Conservation (phyloP, 2,113 vertebrate species). For the Pelvicachromis taeniatus region DNA sequence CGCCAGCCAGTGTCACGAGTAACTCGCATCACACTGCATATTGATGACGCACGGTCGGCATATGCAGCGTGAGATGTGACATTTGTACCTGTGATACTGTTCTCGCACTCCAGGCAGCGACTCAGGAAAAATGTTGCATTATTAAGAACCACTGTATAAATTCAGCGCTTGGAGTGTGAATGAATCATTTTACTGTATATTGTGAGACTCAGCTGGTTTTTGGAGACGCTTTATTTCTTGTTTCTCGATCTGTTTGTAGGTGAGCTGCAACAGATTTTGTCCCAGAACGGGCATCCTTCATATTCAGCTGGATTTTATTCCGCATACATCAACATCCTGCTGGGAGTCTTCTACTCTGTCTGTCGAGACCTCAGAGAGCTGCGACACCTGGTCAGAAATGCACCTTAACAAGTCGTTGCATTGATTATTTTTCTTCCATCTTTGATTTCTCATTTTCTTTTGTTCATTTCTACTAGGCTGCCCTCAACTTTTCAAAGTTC, state of each 20-base stretch:
- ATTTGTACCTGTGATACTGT: slow-evolving; percentile 48
- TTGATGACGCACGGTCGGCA: background rate
- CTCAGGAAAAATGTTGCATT: background rate
- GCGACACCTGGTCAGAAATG: slow-evolving; percentile 83
- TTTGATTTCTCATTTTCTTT: background rate
- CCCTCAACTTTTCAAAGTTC: slow-evolving; percentile 92
- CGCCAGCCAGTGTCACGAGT: background rate
- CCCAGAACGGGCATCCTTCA: slow-evolving; percentile 80
- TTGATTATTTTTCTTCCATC: background rate
- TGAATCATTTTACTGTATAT: background rate
- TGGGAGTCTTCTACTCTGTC: slow-evolving; percentile 94
- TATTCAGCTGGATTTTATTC: slow-evolving; percentile 90
- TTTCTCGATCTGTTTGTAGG: slow-evolving; percentile 59
- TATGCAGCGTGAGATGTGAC: background rate
- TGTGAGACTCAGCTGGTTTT: background rate
- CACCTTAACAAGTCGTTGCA: background rate
- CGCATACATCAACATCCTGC: slow-evolving; percentile 92
- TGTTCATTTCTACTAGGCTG: slow-evolving; percentile 75
- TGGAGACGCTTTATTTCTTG: background rate
- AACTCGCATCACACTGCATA: background rate
- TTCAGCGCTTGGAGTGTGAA: background rate
- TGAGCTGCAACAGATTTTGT: slow-evolving; percentile 89
- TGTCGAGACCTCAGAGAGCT: slow-evolving; percentile 95
- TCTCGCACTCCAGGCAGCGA: background rate
- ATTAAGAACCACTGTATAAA: background rate